phyloP scores from a whole-genome alignment of 2,113 vertebrate species.

The Trochalopteron elliotii region DNA sequence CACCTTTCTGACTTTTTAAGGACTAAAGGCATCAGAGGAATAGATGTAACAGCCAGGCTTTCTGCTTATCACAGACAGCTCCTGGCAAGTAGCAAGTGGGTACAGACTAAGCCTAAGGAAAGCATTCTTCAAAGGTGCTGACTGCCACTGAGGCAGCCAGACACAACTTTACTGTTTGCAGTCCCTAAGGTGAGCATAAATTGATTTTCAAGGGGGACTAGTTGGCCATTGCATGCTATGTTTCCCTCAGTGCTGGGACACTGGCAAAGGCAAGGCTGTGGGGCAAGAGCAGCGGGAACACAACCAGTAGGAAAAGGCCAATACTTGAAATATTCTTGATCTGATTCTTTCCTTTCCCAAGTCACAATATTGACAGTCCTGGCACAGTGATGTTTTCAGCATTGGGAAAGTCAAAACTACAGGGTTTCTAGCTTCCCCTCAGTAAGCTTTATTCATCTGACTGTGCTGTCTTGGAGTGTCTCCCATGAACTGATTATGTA shows the following conservation, averaged over 20 bases:
- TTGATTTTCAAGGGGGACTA: not conserved
- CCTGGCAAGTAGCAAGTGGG: not conserved
- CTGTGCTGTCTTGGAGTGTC: not conserved
- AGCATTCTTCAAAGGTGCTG: not conserved
- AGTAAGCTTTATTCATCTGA: not conserved
- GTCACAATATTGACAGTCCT: not conserved
- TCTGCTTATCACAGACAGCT: not conserved
- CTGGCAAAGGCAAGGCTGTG: not conserved
- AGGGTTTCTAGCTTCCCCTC: not conserved
- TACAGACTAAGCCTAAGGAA: not conserved
- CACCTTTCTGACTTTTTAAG: not conserved
- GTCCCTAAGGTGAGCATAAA: not conserved
- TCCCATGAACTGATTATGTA: not conserved
- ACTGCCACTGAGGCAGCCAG: not conserved
- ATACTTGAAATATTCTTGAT: not conserved
- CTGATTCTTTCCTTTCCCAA: not conserved
- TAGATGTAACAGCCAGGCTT: not conserved
- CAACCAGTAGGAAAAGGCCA: not conserved
- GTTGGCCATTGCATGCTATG: not conserved
- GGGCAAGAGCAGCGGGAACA: not conserved
- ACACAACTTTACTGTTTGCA: not conserved
- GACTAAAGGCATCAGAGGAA: not conserved
- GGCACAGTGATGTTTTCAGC: not conserved
- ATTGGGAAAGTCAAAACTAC: not conserved
- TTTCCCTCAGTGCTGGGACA: not conserved